Percentiles rank a stretch among this genome's conserved stretches.
Evolutionary conservation across 2,797 vertebrate genomes (phyloP).

Genomic region (Arnoldichthys spilopterus): DNA sequence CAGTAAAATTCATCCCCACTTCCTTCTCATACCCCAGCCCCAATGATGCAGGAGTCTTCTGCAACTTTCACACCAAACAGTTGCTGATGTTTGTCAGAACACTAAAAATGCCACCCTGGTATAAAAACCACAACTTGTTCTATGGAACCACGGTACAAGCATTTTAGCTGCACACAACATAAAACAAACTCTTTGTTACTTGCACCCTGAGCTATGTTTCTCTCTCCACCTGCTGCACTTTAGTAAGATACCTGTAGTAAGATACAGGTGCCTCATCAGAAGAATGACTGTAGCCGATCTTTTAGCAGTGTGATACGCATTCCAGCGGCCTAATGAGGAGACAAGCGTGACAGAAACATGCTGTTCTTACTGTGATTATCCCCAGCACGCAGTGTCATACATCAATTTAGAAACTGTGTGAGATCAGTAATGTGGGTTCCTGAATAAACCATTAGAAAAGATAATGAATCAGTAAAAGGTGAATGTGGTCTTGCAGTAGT

Average conservation of each 20-base stretch:
- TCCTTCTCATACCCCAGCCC: too few relatives aligned
- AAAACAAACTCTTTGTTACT: background rate
- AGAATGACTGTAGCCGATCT: background rate
- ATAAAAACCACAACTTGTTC: background rate
- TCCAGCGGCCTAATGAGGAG: conserved; percentile 1
- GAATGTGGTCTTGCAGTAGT: conserved; percentile 14
- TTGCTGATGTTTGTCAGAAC: too few relatives aligned
- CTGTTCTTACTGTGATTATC: conserved; percentile 26
- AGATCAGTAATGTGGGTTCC: conserved; percentile 5
- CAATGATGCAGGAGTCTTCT: too few relatives aligned
- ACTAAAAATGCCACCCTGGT: background rate
- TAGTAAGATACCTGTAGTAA: background rate
- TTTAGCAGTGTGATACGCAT: background rate
- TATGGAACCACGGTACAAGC: background rate
- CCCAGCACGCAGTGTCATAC: background rate
- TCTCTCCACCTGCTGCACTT: background rate
- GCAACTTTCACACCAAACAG: too few relatives aligned
- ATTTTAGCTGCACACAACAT: background rate
- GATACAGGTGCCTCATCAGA: conserved; percentile 15
- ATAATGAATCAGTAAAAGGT: conserved; percentile 40
- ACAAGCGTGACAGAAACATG: background rate
- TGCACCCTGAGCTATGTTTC: background rate
- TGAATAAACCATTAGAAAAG: conserved; percentile 33
- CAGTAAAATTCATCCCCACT: too few relatives aligned
- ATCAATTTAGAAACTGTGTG: background rate